These are phyloP conservation scores for Agraylea sexmaculata DNA, from an alignment of 1,140 invertebrate genomes.

Conservation along the genomic window DNA sequence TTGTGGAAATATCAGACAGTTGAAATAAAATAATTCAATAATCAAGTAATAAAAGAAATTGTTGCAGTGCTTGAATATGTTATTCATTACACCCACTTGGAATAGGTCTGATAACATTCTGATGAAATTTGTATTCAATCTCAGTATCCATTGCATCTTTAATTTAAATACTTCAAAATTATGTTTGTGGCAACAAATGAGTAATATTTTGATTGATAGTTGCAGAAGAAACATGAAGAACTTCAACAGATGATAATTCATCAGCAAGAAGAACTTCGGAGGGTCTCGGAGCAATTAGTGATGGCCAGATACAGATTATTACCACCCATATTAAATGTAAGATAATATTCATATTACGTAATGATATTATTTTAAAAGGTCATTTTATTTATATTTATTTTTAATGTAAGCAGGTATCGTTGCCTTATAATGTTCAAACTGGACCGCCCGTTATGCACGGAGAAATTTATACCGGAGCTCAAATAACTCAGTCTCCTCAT, in stretches of 20 bases:
- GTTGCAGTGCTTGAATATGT: no score
- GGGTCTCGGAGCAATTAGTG: conserved; percentile 74
- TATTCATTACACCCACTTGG: no score
- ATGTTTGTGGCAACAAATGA: no score
- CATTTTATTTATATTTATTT: not conserved
- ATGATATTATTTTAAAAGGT: not conserved
- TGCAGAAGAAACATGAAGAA: conserved; percentile 74
- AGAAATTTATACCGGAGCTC: not conserved
- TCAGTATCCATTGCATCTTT: no score
- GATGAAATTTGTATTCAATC: no score
- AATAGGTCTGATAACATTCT: no score
- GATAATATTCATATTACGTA: conserved; percentile 21
- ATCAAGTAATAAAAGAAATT: no score
- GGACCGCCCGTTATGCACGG: not conserved
- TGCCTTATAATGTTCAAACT: conserved; percentile 17
- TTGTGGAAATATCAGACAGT: no score
- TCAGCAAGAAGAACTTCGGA: conserved; percentile 73
- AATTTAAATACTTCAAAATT: no score
- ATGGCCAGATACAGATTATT: conserved; percentile 68
- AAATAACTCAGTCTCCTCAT: not conserved
- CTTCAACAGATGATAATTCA: conserved; percentile 72
- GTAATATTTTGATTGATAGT: conserved; percentile 18
- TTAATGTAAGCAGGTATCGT: conserved; percentile 17
- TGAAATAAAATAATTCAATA: no score
- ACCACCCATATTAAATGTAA: conserved; percentile 50